Base-by-base conservation (phyloP, 2,113 vertebrate species). In the Acrocephalus kingi region DNA sequence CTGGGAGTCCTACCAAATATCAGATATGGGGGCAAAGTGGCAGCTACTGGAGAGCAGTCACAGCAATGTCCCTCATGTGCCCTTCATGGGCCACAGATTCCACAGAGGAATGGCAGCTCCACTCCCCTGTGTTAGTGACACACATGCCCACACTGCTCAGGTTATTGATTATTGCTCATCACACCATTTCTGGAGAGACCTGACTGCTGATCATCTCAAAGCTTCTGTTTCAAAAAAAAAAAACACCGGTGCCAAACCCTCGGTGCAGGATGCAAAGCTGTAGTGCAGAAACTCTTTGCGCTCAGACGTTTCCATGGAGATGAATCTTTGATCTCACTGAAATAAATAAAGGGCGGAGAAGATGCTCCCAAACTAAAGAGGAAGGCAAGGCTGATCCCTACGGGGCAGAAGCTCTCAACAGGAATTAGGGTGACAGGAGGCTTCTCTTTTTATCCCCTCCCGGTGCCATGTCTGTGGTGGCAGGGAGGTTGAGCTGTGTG, bases 271-370 rank as follows among this genome's bases (percentile, higher is more conserved):
- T 93, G 92, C 78, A 92, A 96, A 46, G 94, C 96, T 8, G 33
- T 87, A 91, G 95, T 85, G 84, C 93, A 84, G 95, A 84, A 93
- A 92, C 54, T 45, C 96, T 90, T 41, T 84, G 93, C 93, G 94
- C 97, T 93, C 95, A 85, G 94, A 59, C 1, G 97, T 98, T 98
- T 97, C 98, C 97, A 98, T 98, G 97, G 97, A 69, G 95, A 98
- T 96, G 73, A 61, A 56, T 95, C 96, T 97, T 96, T 94, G 96
- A 97, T 97, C 94, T 95, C 16, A 1, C 79, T 33, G 73, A 76
- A 91, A 89, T 85, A 92, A 96, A 96, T 30, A 75, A 94, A 94
- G 81, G 78, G 92, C 0, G 13, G 92, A 69, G 91, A 96, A 97
- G 95, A 96, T 67, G 54, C 94, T 95, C 91, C 84, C 74, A 86